These are phyloP conservation scores for Acanthosoma haemorrhoidale DNA, from an alignment of 2,888 invertebrate genomes.

Conservation along the genomic window DNA sequence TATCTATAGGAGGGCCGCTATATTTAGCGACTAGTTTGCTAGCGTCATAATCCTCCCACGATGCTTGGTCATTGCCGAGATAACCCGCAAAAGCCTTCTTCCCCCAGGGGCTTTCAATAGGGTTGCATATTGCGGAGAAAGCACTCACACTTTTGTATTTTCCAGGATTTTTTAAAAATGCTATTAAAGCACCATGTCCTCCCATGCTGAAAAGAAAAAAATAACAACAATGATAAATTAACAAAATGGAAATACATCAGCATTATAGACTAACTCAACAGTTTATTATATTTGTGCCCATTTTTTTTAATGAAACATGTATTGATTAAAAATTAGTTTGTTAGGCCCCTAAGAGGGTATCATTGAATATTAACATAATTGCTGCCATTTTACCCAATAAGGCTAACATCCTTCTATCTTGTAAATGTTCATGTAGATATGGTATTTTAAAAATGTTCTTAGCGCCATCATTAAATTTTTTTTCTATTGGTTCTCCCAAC, in stretches of 20 bases:
- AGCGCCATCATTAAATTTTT: too few relatives aligned
- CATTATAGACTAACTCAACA: too few relatives aligned
- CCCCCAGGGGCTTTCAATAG: constrained; percentile 80
- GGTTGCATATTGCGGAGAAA: constrained; percentile 92
- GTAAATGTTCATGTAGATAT: too few relatives aligned
- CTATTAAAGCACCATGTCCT: constrained; percentile 91
- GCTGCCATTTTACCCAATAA: too few relatives aligned
- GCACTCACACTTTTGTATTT: constrained; percentile 84
- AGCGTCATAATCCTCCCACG: constrained; percentile 87
- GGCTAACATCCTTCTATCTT: too few relatives aligned
- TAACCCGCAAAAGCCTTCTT: constrained; percentile 77
- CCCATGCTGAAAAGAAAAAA: constrained; percentile 81
- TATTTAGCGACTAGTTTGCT: constrained; percentile 75
- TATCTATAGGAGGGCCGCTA: constrained; percentile 71
- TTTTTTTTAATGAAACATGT: too few relatives aligned
- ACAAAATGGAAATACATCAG: not conserved
- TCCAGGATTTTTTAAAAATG: constrained; percentile 84
- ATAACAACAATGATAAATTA: too few relatives aligned
- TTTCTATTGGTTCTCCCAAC: too few relatives aligned
- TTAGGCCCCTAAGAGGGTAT: not conserved
- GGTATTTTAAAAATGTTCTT: too few relatives aligned
- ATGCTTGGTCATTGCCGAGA: constrained; percentile 49
- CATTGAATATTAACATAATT: too few relatives aligned
- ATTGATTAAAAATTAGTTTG: too few relatives aligned
- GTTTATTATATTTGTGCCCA: too few relatives aligned